Conservation (phyloP, 1,140 invertebrate genomes). For the Micrasema longulum region DNA sequence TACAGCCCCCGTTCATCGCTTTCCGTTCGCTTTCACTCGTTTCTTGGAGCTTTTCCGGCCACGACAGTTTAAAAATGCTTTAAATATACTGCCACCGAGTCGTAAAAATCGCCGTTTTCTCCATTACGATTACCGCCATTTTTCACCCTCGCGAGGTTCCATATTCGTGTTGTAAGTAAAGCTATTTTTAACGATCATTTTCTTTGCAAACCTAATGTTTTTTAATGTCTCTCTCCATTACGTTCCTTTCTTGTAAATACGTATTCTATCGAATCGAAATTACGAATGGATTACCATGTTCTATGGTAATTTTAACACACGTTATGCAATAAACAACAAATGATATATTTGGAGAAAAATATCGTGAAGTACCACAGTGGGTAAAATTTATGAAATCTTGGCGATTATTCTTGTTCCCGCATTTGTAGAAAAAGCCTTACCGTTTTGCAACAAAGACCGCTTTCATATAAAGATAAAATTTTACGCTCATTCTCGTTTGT, state of each 20-base stretch:
- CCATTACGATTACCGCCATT: not conserved
- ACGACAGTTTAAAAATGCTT: conserved; percentile 19
- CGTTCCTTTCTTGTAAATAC: no score
- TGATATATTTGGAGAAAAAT: no score
- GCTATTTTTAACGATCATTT: conserved; percentile 12
- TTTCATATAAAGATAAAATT: not conserved
- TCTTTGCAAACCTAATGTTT: no score
- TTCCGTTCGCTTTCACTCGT: conserved; percentile 38
- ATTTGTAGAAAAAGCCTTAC: no score
- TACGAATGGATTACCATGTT: no score
- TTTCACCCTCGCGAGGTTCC: not conserved
- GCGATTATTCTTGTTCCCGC: no score
- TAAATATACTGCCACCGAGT: conserved; percentile 10
- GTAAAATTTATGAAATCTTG: no score
- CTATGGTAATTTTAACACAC: no score
- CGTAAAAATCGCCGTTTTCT: conserved; percentile 21
- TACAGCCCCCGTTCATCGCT: conserved; percentile 37
- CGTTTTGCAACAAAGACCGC: not conserved
- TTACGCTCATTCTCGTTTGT: conserved; percentile 4
- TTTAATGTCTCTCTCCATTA: no score
- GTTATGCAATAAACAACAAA: no score
- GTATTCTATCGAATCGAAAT: no score
- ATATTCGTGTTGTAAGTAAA: not conserved
- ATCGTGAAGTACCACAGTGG: no score
- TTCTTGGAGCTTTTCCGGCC: conserved; percentile 16